A percentile compares a stretch with the other conserved stretches of the same genome.
These are phyloP conservation scores for Drosophila melanocephala DNA, from an alignment of 2,888 invertebrate genomes.

Conservation along the genomic window DNA sequence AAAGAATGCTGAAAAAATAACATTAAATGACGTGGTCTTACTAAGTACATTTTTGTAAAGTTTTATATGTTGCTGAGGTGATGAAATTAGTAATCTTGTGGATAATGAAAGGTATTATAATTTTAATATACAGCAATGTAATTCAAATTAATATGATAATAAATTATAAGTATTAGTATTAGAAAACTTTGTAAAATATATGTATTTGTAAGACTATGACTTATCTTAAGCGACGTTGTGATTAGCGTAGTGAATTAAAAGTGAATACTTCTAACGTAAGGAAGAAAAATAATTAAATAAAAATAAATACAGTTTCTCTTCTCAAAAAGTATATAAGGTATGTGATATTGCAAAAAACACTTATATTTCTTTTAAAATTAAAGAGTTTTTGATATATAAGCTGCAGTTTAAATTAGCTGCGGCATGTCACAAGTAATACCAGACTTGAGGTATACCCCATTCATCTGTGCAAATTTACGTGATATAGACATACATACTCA, in stretches of 20 bases:
- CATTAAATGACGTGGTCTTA: too few relatives aligned
- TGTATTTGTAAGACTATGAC: neutral
- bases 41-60: neutral
- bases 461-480: neutral
- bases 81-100: too few relatives aligned
- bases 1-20: too few relatives aligned
- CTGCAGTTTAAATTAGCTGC: neutral
- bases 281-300: neutral
- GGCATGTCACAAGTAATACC: neutral
- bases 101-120: neutral
- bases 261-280: neutral
- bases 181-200: neutral
- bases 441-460: neutral
- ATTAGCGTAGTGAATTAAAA: neutral
- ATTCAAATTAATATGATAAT: neutral
- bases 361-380: too few relatives aligned
- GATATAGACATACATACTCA: slow-evolving; percentile 19
- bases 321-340: neutral
- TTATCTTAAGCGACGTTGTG: neutral
- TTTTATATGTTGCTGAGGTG: neutral
- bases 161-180: neutral
- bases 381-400: too few relatives aligned
- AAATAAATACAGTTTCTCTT: neutral
- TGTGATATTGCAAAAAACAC: neutral
- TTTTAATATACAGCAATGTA: neutral